Evolutionary conservation across 2,797 vertebrate genomes (phyloP).

Genomic region (Rhinella marina): DNA sequence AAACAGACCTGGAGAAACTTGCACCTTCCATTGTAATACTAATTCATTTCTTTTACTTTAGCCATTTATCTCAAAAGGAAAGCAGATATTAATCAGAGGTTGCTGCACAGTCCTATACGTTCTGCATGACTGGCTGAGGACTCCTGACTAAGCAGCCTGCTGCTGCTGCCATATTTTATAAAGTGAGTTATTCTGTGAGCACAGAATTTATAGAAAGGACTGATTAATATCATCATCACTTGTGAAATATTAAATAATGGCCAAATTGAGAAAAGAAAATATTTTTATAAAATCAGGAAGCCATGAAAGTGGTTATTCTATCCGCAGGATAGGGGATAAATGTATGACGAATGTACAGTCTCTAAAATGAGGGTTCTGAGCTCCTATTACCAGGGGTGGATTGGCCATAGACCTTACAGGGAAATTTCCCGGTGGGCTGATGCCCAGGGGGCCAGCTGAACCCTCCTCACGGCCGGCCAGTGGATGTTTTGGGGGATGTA

Average conservation of each 20-base stretch:
- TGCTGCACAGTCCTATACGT: background rate
- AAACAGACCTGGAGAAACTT: background rate
- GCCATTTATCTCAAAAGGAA: conserved; percentile 4
- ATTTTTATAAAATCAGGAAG: background rate
- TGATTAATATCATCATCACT: conserved; percentile 13
- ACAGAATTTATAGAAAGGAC: conserved; percentile 1
- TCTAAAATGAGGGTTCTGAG: no score
- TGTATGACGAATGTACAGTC: no score
- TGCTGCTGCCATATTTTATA: conserved; percentile 1
- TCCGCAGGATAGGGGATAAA: background rate
- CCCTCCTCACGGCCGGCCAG: no score
- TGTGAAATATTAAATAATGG: background rate
- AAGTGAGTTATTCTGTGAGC: background rate
- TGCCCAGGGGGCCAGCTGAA: no score
- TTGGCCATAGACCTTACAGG: no score
- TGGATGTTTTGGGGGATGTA: no score
- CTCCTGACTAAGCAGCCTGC: conserved; percentile 3
- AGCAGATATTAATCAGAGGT: conserved; percentile 17
- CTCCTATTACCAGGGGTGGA: no score
- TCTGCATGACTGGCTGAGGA: background rate
- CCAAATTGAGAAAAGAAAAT: background rate
- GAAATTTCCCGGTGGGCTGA: no score
- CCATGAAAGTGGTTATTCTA: background rate
- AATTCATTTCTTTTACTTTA: background rate
- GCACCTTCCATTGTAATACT: background rate